Conservation (phyloP, 2,113 vertebrate genomes). For the Pedionomus torquatus region DNA sequence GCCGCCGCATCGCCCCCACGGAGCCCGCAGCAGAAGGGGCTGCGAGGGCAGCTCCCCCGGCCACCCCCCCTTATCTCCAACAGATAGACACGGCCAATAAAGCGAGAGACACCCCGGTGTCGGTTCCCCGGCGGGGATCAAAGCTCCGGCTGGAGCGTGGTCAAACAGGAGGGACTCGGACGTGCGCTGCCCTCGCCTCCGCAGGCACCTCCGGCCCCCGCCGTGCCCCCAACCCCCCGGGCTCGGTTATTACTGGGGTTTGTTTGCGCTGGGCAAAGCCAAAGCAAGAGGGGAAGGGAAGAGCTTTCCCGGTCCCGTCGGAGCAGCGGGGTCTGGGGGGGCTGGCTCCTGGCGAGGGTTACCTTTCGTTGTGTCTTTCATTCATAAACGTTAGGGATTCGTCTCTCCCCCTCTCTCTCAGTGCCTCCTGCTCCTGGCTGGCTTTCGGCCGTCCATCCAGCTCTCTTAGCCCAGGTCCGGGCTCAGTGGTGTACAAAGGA, state of each 20-base stretch:
- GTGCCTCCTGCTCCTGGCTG: background rate
- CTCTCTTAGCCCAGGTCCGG: background rate
- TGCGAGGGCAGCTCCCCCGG: background rate
- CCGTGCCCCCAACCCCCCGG: background rate
- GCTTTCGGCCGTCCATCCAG: background rate
- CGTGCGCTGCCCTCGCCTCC: constrained; percentile 4
- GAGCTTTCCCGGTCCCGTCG: background rate
- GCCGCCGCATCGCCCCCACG: background rate
- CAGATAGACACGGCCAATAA: constrained; percentile 44
- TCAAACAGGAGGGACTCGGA: background rate
- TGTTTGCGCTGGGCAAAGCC: background rate
- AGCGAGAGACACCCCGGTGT: background rate
- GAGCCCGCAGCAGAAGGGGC: background rate
- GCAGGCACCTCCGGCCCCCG: background rate
- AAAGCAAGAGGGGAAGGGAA: background rate
- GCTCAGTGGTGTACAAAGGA: background rate
- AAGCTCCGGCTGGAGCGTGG: constrained; percentile 1
- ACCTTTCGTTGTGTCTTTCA: constrained; percentile 28
- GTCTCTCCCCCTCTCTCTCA: background rate
- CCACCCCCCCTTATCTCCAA: background rate
- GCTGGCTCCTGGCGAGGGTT: background rate
- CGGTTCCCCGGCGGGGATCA: constrained; percentile 23
- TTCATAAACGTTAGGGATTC: background rate
- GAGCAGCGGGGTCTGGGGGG: background rate
- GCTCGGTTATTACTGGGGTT: background rate